These are phyloP conservation scores for Propithecus perrieri DNA, from an alignment of 2,797 vertebrate species.

Conservation along the genomic window DNA sequence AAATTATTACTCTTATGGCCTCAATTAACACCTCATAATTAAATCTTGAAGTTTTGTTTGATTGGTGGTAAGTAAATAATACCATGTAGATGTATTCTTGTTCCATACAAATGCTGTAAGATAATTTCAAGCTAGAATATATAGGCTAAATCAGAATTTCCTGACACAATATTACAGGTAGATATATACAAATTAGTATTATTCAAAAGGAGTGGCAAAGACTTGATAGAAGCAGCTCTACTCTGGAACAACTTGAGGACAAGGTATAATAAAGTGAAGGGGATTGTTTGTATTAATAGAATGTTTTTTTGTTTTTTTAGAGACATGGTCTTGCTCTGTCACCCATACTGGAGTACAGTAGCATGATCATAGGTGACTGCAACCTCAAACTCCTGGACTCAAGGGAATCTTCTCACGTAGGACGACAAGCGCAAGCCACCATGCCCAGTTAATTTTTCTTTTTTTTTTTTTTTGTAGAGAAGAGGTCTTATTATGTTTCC, in stretches of 20 bases:
- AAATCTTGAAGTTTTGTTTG: neutral
- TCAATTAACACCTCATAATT: neutral
- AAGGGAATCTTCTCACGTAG: neutral
- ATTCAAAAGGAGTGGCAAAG: neutral
- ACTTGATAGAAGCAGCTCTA: neutral
- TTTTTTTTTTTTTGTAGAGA: neutral
- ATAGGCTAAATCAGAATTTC: neutral
- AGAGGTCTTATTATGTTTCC: neutral
- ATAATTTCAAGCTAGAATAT: slow-evolving; percentile 9
- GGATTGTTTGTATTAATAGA: neutral
- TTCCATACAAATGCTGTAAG: neutral
- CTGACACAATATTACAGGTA: neutral
- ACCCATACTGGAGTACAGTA: neutral
- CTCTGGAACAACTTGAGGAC: neutral
- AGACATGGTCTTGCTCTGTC: neutral
- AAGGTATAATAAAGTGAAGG: neutral
- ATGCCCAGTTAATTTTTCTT: neutral
- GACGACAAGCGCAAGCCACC: neutral
- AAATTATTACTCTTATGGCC: neutral
- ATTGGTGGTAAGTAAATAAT: neutral
- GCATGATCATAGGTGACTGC: neutral
- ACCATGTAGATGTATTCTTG: neutral
- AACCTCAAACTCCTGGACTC: neutral
- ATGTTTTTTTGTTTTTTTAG: neutral
- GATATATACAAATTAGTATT: neutral